Percentiles rank a stretch among this genome's conserved stretches.
phyloP scores from a whole-genome alignment of 2,888 invertebrate species.

The Gortyna flavago region DNA sequence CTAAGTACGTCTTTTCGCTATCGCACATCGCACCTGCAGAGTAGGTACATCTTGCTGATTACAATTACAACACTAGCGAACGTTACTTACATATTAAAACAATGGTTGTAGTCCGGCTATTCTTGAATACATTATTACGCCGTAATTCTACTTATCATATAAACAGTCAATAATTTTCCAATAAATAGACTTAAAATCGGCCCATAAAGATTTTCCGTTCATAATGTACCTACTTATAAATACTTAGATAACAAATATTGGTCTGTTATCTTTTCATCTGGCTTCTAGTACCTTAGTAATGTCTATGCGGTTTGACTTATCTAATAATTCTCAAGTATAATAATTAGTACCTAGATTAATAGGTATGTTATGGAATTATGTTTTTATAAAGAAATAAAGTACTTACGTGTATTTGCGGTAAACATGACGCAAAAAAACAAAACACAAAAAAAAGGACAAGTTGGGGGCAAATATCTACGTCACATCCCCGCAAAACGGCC shows the following conservation, averaged over 20 bases:
- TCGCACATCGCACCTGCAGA: conserved; percentile 18
- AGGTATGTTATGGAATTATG: not conserved
- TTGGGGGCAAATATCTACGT: not conserved
- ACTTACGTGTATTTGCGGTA: not conserved
- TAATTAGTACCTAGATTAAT: not conserved
- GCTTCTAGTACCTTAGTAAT: not conserved
- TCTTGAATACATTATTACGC: conserved; percentile 50
- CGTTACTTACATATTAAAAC: conserved; percentile 47
- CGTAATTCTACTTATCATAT: conserved; percentile 60
- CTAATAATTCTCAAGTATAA: too few relatives aligned
- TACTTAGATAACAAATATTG: conserved; percentile 2
- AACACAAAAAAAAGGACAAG: not conserved
- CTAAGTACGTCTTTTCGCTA: conserved; percentile 4
- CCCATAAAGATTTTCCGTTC: not conserved
- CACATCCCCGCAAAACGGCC: not conserved
- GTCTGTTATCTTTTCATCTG: conserved; percentile 1
- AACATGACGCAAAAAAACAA: not conserved
- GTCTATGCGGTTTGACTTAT: not conserved
- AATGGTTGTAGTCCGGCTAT: conserved; percentile 30
- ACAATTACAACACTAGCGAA: conserved; percentile 38
- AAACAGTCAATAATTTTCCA: conserved; percentile 4
- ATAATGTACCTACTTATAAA: not conserved
- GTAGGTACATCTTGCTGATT: conserved; percentile 35
- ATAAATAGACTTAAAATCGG: not conserved
- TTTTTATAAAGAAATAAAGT: not conserved